Evolutionary conservation across 2,888 invertebrate species (phyloP).

Genomic region (Ethmia dodecea): DNA sequence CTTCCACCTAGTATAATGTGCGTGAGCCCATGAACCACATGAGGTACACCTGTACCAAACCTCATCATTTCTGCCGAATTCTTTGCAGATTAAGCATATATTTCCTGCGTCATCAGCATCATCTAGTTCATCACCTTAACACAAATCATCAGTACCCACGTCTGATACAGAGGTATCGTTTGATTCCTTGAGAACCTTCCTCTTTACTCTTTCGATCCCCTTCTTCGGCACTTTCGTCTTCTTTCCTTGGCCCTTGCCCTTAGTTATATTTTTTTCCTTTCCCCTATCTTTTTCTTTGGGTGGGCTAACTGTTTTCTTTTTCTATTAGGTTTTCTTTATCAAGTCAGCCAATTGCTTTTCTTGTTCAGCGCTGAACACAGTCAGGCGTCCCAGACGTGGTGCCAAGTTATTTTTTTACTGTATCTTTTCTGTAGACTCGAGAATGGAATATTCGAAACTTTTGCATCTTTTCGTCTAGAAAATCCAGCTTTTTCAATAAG

Average conservation of each 20-base stretch:
- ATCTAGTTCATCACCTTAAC: background rate
- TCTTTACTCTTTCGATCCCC: background rate
- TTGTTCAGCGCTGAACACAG: background rate
- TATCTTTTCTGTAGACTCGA: background rate
- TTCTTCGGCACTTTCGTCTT: background rate
- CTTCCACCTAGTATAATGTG: conserved; percentile 14
- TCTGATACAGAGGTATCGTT: background rate
- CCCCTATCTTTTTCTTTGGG: background rate
- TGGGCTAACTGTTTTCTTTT: background rate
- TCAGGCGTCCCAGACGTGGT: background rate
- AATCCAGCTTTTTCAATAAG: too few relatives aligned
- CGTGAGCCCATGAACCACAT: conserved; percentile 20
- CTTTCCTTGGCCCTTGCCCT: background rate
- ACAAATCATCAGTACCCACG: background rate
- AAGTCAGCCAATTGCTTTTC: background rate
- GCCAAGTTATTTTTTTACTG: background rate
- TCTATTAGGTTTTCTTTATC: background rate
- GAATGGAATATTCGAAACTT: background rate
- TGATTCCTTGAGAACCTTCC: background rate
- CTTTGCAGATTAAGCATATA: background rate
- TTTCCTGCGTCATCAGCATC: background rate
- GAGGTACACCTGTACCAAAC: conserved; percentile 19
- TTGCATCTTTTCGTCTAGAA: background rate
- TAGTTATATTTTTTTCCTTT: background rate
- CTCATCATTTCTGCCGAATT: conserved; percentile 15